A percentile compares a stretch with the other conserved stretches of the same genome.
phyloP scores from a whole-genome alignment of 2,113 vertebrate genomes.

The Eleginops maclovinus region DNA sequence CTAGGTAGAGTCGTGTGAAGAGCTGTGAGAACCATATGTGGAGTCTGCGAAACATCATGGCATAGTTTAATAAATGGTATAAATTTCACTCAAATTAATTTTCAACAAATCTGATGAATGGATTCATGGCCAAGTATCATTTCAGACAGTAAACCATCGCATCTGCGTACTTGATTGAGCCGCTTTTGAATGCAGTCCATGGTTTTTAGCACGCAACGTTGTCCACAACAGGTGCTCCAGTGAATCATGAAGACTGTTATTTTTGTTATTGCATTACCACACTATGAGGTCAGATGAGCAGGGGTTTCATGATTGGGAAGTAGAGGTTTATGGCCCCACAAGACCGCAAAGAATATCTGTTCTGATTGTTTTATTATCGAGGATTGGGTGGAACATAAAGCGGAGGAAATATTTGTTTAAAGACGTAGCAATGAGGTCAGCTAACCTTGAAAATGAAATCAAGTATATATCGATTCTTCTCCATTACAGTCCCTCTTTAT shows the following conservation, averaged over 20 bases:
- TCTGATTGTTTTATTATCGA: conserved; percentile 32
- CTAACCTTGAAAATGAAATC: neutral
- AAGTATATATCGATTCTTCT: neutral
- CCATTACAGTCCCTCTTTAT: neutral
- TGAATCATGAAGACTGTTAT: conserved; percentile 30
- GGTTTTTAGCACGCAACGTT: conserved; percentile 57
- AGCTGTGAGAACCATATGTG: conserved; percentile 72
- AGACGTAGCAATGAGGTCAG: conserved; percentile 8
- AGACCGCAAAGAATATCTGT: conserved; percentile 37
- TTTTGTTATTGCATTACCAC: conserved; percentile 59
- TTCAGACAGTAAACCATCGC: conserved; percentile 68
- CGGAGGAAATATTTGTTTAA: conserved; percentile 11
- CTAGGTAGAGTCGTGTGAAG: conserved; percentile 62
- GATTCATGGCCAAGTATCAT: conserved; percentile 65
- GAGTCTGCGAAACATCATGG: conserved; percentile 61
- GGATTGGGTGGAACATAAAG: conserved; percentile 43
- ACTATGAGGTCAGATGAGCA: conserved; percentile 55
- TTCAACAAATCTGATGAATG: conserved; percentile 75
- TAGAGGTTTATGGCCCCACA: conserved; percentile 31
- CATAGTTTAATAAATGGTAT: conserved; percentile 54
- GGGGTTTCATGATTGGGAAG: conserved; percentile 34
- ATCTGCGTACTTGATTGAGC: conserved; percentile 67
- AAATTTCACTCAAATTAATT: conserved; percentile 66
- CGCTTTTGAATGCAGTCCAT: conserved; percentile 56
- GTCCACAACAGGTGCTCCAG: conserved; percentile 64